Conservation (phyloP, 2,113 vertebrate genomes). For the Martes martes region DNA sequence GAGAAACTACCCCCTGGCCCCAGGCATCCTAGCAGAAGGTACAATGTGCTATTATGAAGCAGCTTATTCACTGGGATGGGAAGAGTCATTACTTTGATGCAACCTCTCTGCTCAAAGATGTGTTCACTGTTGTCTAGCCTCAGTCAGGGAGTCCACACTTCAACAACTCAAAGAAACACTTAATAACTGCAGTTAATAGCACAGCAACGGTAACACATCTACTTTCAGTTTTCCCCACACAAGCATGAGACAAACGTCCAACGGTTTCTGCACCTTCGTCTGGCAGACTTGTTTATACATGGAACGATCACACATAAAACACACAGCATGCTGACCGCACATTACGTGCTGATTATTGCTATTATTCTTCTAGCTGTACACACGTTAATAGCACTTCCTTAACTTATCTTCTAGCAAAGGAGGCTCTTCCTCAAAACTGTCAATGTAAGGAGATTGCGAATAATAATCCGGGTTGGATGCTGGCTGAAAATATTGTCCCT, state of each 20-base stretch:
- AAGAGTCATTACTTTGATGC: background rate
- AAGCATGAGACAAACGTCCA: background rate
- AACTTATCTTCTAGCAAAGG: conserved; percentile 90
- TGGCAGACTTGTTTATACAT: background rate
- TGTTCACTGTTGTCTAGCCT: background rate
- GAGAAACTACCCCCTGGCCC: background rate
- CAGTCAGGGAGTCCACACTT: background rate
- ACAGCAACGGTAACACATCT: background rate
- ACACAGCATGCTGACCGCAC: background rate
- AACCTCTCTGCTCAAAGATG: background rate
- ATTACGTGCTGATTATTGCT: background rate
- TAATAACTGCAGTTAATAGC: background rate
- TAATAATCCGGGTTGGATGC: background rate
- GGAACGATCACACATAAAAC: background rate
- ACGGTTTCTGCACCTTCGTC: background rate
- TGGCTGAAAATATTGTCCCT: conserved; percentile 85
- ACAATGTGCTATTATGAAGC: background rate
- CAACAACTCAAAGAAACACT: background rate
- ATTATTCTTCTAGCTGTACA: background rate
- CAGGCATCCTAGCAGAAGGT: background rate
- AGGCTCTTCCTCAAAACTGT: conserved; percentile 87
- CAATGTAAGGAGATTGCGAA: conserved; percentile 62
- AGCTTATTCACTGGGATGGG: background rate
- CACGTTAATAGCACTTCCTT: conserved; percentile 34
- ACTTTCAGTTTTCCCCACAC: too few relatives aligned